phyloP scores from a whole-genome alignment of 2,888 invertebrate genomes.

The Aspidiotus destructor region DNA sequence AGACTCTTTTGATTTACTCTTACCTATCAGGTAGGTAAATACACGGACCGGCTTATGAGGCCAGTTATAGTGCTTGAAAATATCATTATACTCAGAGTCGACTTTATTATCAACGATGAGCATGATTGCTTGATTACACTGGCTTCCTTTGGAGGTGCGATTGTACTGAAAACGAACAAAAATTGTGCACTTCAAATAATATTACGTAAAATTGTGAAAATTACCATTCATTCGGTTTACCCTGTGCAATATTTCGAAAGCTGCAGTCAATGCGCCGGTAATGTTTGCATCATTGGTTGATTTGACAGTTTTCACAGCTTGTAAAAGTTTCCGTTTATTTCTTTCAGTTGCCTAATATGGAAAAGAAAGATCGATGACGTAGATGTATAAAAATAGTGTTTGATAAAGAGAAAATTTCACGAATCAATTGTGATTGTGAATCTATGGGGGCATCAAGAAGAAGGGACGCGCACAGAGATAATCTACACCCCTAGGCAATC shows the following conservation, averaged over 20 bases:
- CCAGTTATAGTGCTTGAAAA: conserved; percentile 76
- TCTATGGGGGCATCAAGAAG: too few relatives aligned
- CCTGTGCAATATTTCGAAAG: conserved; percentile 82
- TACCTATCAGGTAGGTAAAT: conserved; percentile 91
- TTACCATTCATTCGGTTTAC: conserved; percentile 44
- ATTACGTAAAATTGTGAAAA: neutral
- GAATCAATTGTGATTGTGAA: neutral
- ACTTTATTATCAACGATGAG: conserved; percentile 65
- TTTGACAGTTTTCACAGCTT: conserved; percentile 61
- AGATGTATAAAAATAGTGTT: neutral
- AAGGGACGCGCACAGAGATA: too few relatives aligned
- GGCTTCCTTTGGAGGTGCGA: conserved; percentile 72
- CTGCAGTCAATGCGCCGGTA: conserved; percentile 80
- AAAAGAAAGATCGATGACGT: neutral
- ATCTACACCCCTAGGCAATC: too few relatives aligned
- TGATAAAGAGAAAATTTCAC: neutral
- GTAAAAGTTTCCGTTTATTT: conserved; percentile 69
- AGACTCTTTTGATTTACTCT: conserved; percentile 75
- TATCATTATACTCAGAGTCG: conserved; percentile 49
- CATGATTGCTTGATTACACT: conserved; percentile 98
- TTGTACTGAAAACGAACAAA: conserved; percentile 54
- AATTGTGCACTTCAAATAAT: neutral
- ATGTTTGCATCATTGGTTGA: conserved; percentile 70
- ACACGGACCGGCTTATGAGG: conserved; percentile 89
- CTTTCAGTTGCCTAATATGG: conserved; percentile 63